Evolutionary conservation across 2,113 vertebrate genomes (phyloP).

Genomic region (Amazona vittata): DNA sequence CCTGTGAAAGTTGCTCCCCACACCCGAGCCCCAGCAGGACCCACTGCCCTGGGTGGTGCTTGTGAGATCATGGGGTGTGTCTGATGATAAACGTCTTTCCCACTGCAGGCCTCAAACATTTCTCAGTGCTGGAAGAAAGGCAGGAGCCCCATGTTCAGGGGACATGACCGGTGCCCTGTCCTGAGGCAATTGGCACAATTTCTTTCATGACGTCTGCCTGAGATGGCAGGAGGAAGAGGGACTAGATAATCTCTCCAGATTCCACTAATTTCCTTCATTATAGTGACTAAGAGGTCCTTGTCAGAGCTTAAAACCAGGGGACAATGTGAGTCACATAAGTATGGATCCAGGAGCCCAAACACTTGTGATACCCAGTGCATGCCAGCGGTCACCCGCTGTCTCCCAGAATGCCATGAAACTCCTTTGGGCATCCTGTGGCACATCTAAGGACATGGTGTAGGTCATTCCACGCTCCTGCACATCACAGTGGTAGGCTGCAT

Average conservation of each 20-base stretch:
- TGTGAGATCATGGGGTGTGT: accelerated
- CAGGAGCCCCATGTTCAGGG: not conserved
- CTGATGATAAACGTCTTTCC: not conserved
- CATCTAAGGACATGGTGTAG: not conserved
- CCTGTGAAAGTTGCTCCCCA: accelerated
- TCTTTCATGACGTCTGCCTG: not conserved
- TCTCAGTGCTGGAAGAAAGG: not conserved
- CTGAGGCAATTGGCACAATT: not conserved
- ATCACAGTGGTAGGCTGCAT: accelerated
- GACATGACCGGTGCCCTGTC: not conserved
- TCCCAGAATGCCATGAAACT: accelerated
- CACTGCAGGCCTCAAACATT: not conserved
- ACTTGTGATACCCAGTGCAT: not conserved
- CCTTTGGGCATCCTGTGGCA: not conserved
- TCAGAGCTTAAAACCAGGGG: not conserved
- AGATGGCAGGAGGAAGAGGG: not conserved
- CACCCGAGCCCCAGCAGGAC: accelerated
- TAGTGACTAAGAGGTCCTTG: not conserved
- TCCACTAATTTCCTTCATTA: not conserved
- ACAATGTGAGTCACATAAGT: not conserved
- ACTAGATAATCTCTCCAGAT: not conserved
- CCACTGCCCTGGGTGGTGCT: not conserved
- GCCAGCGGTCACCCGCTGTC: not conserved
- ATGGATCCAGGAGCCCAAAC: not conserved
- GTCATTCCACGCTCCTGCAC: not conserved